Evolutionary conservation across 35 echinoderm and acorn worm genomes (phyloP), one percentile per base, ranked within the genome.

Genomic region (Stichopus chloronotus): DNA sequence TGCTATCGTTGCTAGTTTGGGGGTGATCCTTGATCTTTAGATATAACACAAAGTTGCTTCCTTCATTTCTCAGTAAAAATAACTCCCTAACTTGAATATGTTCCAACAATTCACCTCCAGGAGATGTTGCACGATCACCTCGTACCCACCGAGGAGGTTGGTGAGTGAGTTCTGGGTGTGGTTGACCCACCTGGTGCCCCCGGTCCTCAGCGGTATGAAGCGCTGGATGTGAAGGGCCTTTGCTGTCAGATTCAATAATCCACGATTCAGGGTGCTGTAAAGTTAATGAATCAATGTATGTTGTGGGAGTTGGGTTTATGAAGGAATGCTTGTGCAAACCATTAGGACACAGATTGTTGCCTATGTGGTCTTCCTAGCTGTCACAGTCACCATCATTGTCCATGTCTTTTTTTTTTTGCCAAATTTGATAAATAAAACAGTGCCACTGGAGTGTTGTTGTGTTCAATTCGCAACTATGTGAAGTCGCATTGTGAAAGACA

Each of bases 151-250:
- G 74, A 6, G 17, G 5, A 78, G 17, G 74, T 78, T 78, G 7
- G 7, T 6, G 7, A 78, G 17, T 19, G 81, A 9, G 7, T 16
- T 5, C 43, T 11, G 8, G 7, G 81, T 84, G 81, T 84, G 81
- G 53, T 7, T n/a, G 9, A 84, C 11, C 81, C 81, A 84, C 7
- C 81, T 17, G 43, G 81, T 84, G n/a, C 81, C 81, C 5, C 81
- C 81, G 11, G 56, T 58, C 24, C 9, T 79, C 24, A 25, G 16
- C 52, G 78, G 78, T 9, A 79, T 79, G 78, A 79, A 79, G 8
- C 22, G 6, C 17, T 6, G 20, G 5, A 79, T 9, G 8, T 79
- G 21, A 5, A 79, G 4, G 4, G 22, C 78, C 24, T 79, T 25
- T 5, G 22, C 78, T 76, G 71, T 76, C 11, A 76, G 24, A 12